Conservation (phyloP, 2,113 vertebrate species). For the Synodontis membranacea region DNA sequence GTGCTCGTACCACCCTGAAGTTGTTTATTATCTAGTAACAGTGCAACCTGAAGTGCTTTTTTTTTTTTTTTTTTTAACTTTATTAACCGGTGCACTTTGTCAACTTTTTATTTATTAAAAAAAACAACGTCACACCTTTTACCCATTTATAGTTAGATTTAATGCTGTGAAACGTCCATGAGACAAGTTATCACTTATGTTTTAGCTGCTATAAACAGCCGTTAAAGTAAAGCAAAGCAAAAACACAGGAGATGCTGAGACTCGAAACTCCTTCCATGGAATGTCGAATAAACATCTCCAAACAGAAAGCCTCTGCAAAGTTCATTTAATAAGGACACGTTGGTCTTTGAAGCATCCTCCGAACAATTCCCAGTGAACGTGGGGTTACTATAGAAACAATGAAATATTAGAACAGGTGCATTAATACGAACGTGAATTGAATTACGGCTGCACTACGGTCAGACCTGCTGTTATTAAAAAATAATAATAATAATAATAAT, state of each 20-base stretch:
- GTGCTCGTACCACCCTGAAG: not conserved
- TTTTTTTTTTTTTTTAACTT: not conserved
- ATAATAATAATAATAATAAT: not conserved
- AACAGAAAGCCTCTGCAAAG: not conserved
- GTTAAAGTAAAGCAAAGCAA: not conserved
- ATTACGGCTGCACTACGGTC: not conserved
- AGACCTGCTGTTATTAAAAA: not conserved
- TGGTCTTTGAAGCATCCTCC: not conserved
- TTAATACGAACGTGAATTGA: not conserved
- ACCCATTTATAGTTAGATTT: not conserved
- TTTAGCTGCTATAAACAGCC: not conserved
- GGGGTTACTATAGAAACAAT: not conserved
- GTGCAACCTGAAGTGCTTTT: not conserved
- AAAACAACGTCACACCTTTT: not conserved
- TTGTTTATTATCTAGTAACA: not conserved
- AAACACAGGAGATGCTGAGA: not conserved
- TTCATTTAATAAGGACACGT: not conserved
- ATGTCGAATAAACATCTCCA: not conserved
- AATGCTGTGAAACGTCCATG: not conserved
- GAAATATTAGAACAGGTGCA: not conserved
- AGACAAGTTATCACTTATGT: not conserved
- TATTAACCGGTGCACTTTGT: not conserved
- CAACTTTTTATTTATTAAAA: not conserved
- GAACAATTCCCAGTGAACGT: not conserved
- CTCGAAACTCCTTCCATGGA: not conserved